phyloP scores from a whole-genome alignment of 1,140 invertebrate genomes.

The Drosophila rufa region DNA sequence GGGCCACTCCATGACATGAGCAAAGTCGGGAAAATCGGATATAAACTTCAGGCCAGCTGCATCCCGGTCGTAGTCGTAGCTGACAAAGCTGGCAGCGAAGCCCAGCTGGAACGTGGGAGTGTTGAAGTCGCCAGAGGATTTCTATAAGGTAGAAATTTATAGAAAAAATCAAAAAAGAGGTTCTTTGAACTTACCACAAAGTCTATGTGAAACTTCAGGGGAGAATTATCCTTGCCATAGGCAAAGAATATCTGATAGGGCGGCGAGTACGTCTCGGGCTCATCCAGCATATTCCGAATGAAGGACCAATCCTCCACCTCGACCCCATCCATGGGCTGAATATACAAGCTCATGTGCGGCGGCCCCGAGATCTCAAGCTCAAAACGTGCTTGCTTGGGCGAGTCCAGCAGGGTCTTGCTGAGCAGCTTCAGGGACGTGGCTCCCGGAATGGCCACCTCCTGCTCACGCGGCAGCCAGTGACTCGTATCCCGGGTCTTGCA shows the following conservation, averaged over 20 bases:
- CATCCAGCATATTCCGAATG: constrained; percentile 85
- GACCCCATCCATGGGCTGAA: constrained; percentile 87
- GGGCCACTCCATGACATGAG: constrained; percentile 77
- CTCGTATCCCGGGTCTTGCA: constrained; percentile 52
- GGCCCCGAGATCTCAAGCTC: constrained; percentile 86
- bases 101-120: constrained; percentile 67
- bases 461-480: constrained; percentile 60
- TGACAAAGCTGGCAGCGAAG: constrained; percentile 68
- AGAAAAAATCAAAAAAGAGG: background rate
- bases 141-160: constrained; percentile 19
- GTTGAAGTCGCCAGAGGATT: constrained; percentile 44
- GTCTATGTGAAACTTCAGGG: constrained; percentile 88
- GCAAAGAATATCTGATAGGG: constrained; percentile 90
- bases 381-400: constrained; percentile 35
- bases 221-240: constrained; percentile 87
- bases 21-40: constrained; percentile 67
- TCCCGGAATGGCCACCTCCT: constrained; percentile 53
- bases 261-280: constrained; percentile 86
- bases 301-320: constrained; percentile 88
- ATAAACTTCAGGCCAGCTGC: constrained; percentile 59
- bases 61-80: constrained; percentile 64
- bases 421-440: constrained; percentile 33
- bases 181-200: constrained; percentile 85
- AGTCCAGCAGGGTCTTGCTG: constrained; percentile 33
- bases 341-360: constrained; percentile 89